phyloP scores from a whole-genome alignment of 2,888 invertebrate genomes.

The Agriopis leucophaearia region DNA sequence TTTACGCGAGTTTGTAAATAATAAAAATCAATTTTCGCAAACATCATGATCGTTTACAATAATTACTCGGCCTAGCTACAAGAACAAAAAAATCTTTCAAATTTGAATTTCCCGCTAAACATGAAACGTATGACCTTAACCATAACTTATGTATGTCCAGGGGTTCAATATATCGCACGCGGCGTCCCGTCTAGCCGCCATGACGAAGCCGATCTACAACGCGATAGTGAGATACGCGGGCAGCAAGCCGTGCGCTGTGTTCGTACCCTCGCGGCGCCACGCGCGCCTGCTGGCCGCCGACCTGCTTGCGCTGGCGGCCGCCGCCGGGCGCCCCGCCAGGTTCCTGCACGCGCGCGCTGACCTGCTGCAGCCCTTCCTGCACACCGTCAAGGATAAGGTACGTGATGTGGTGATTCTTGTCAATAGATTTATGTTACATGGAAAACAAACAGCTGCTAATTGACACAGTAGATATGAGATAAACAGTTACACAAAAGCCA shows the following conservation, averaged over 20 bases:
- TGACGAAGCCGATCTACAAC: conserved; percentile 99
- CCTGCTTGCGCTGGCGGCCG: conserved; percentile 96
- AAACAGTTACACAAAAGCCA: no score
- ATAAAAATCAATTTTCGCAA: no score
- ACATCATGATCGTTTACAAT: no score
- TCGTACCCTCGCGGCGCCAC: conserved; percentile 96
- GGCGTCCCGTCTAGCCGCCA: conserved; percentile 97
- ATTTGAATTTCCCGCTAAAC: no score
- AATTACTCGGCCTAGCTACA: no score
- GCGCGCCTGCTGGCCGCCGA: conserved; percentile 98
- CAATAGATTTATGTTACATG: no score
- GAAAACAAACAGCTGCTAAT: no score
- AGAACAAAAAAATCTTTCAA: no score
- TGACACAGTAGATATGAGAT: no score
- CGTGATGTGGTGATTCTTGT: no score
- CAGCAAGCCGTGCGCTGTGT: conserved; percentile 94
- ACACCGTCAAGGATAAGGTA: conserved; percentile 95
- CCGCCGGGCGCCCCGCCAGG: conserved; percentile 93
- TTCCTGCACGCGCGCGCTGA: conserved; percentile 96
- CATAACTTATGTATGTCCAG: conserved; percentile 64
- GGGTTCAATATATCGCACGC: conserved; percentile 99
- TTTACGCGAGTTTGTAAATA: no score
- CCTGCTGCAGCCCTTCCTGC: conserved; percentile 95
- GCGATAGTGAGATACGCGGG: conserved; percentile 94
- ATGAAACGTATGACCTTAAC: no score